Evolutionary conservation across 2,888 invertebrate species (phyloP).

Genomic region (Standfussiana lucernea): DNA sequence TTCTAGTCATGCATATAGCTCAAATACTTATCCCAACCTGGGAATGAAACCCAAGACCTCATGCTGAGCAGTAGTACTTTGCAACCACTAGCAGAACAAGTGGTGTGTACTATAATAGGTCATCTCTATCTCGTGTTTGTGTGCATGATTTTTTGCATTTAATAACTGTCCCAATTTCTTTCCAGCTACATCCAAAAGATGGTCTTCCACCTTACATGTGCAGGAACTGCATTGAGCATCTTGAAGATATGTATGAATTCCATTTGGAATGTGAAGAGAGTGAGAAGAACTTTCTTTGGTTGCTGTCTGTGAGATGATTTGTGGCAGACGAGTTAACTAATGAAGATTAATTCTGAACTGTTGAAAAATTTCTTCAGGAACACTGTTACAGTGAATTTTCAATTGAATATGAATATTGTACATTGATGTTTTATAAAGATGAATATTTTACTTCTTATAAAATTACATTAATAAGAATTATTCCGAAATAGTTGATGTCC

Average conservation of each 20-base stretch:
- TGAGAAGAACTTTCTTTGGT: constrained; percentile 57
- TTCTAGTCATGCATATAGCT: too few species aligned
- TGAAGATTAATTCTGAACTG: neutral
- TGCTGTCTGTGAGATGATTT: constrained; percentile 44
- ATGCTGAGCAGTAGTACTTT: neutral
- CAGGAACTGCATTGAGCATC: constrained; percentile 36
- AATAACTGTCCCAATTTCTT: neutral
- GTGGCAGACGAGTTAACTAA: neutral
- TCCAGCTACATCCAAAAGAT: constrained; percentile 46
- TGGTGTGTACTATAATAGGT: neutral
- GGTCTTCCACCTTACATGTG: constrained; percentile 50
- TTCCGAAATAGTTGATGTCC: constrained; percentile 7
- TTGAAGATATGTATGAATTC: constrained; percentile 52
- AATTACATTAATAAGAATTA: neutral
- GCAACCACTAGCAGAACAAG: neutral
- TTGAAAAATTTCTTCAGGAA: neutral
- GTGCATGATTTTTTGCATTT: neutral
- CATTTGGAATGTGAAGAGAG: constrained; percentile 63
- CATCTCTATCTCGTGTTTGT: neutral
- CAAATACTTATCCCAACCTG: neutral
- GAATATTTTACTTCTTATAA: neutral
- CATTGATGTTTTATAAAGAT: neutral
- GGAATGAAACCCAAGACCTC: neutral
- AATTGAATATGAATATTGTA: neutral
- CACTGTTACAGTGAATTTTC: neutral